phyloP scores from a whole-genome alignment of 2,797 vertebrate genomes.

The Chelon labrosus region DNA sequence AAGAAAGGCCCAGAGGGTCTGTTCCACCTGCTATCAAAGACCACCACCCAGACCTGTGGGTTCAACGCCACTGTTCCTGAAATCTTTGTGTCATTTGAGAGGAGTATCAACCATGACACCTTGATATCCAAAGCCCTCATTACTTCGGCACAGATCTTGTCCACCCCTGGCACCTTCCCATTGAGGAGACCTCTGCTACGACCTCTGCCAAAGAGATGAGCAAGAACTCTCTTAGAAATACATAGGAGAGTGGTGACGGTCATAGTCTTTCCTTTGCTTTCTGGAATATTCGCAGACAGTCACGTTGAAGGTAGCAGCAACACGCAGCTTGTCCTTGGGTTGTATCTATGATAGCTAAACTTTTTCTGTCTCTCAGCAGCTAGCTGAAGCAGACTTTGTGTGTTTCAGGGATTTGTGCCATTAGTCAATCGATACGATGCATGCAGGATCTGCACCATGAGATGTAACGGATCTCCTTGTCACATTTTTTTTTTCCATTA shows the following conservation, averaged over 20 bases:
- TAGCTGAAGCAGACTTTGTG: neutral
- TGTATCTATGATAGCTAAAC: conserved; percentile 8
- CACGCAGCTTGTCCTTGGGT: neutral
- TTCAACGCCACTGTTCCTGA: conserved; percentile 38
- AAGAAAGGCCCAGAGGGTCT: conserved; percentile 9
- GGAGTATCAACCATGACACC: conserved; percentile 54
- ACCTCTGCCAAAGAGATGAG: conserved; percentile 44
- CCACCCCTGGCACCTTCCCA: conserved; percentile 61
- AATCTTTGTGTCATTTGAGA: conserved; percentile 48
- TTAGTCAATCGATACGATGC: neutral
- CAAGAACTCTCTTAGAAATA: conserved; percentile 12
- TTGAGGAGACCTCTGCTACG: conserved; percentile 19
- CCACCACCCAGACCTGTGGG: conserved; percentile 26
- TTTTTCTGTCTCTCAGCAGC: neutral
- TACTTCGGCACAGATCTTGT: conserved; percentile 72
- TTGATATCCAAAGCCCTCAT: conserved; percentile 64
- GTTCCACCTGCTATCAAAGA: conserved; percentile 17
- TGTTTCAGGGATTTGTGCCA: too few species aligned
- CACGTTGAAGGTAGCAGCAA: neutral
- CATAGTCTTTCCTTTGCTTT: neutral
- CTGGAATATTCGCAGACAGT: neutral
- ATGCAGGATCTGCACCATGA: conserved; percentile 2
- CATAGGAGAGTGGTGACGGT: neutral
- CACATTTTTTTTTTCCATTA: conserved; percentile 48
- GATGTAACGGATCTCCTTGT: conserved; percentile 21